phyloP scores from a whole-genome alignment of 2,797 vertebrate species.

The Sebastiscus tertius region DNA sequence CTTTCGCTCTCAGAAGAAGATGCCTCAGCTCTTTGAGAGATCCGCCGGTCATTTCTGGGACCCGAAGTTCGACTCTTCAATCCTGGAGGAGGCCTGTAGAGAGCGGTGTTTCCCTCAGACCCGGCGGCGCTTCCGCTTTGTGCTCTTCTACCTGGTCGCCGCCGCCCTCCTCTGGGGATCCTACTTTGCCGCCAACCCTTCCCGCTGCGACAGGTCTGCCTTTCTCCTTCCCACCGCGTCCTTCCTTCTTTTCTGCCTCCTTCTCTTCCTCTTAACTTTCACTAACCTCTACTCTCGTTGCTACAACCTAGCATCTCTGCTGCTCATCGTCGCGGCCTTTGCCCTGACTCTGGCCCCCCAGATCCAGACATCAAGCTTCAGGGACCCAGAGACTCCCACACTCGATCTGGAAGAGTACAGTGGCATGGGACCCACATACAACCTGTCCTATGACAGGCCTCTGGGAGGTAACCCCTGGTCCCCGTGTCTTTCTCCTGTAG shows the following conservation, averaged over 20 bases:
- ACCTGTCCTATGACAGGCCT: constrained; percentile 62
- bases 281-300: constrained; percentile 88
- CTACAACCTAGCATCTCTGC: constrained; percentile 88
- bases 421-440: constrained; percentile 71
- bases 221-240: constrained; percentile 88
- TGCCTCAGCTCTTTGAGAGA: constrained; percentile 96
- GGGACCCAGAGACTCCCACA: constrained; percentile 50
- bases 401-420: constrained; percentile 73
- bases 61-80: constrained; percentile 95
- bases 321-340: constrained; percentile 89
- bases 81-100: constrained; percentile 95
- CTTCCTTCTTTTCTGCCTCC: constrained; percentile 90
- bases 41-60: constrained; percentile 97
- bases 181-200: constrained; percentile 88
- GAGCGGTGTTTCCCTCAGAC: constrained; percentile 97
- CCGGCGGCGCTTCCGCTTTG: constrained; percentile 93
- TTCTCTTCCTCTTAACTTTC: constrained; percentile 93
- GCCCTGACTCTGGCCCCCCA: constrained; percentile 90
- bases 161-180: constrained; percentile 92
- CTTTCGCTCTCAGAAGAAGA: constrained; percentile 82
- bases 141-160: constrained; percentile 90
- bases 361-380: constrained; percentile 85
- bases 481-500: constrained; percentile 92
- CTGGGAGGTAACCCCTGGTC: constrained; percentile 42
- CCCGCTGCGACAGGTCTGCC: constrained; percentile 81